Conservation (phyloP, 2,113 vertebrate species). For the Nesogale talazaci region DNA sequence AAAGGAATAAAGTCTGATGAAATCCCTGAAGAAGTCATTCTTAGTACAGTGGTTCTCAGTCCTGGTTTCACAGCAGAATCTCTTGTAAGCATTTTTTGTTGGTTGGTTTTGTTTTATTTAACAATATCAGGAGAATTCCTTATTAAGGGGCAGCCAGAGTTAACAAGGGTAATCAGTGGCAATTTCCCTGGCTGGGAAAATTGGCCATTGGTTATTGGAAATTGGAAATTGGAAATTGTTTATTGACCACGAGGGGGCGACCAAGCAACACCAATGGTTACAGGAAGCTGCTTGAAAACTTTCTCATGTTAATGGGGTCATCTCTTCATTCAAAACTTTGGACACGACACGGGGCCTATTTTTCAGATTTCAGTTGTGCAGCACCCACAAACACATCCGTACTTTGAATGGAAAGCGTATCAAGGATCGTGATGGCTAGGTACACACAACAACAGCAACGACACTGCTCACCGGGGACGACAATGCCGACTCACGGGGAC, state of each 20-base stretch:
- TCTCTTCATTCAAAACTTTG: neutral
- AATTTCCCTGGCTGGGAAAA: neutral
- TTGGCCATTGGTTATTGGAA: neutral
- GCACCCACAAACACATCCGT: neutral
- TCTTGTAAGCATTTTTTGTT: neutral
- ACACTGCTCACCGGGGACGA: no score
- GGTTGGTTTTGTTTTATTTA: neutral
- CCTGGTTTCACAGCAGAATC: neutral
- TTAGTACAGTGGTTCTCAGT: neutral
- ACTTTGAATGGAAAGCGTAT: neutral
- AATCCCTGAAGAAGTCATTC: neutral
- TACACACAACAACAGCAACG: neutral
- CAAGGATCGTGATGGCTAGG: neutral
- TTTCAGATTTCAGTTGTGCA: neutral
- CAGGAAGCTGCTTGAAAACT: neutral
- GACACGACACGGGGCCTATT: neutral
- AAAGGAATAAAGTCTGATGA: neutral
- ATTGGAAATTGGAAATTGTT: no score
- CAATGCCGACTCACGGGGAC: neutral
- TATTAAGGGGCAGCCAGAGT: neutral
- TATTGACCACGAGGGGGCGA: conserved; percentile 43
- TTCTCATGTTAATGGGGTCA: neutral
- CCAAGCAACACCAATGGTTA: neutral
- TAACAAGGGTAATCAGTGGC: neutral
- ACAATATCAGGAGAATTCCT: neutral